A percentile compares a stretch with the other conserved stretches of the same genome.
These are phyloP conservation scores for Phymorhynchus buccinoides DNA, from an alignment of 1,140 invertebrate species.

Conservation along the genomic window DNA sequence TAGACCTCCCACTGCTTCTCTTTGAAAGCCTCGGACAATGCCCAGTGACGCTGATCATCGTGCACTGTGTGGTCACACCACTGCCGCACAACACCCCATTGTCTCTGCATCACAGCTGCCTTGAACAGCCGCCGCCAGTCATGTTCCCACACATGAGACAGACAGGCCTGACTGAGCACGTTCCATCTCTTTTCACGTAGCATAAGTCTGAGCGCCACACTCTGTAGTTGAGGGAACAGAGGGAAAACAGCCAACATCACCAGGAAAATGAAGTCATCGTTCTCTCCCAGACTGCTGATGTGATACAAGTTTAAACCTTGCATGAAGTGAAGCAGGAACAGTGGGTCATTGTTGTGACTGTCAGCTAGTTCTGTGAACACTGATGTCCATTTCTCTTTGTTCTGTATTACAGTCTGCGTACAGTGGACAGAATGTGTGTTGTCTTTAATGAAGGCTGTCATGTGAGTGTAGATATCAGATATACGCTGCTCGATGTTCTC, in stretches of 20 bases:
- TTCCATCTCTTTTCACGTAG: slow-evolving; percentile 16
- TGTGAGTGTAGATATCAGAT: too few relatives aligned
- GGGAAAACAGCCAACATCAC: not conserved
- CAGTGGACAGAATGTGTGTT: not conserved
- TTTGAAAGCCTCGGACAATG: not conserved
- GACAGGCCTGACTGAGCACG: not conserved
- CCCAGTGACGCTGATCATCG: slow-evolving; percentile 8
- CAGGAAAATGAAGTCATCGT: not conserved
- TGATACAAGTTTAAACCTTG: not conserved
- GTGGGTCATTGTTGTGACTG: not conserved
- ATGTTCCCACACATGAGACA: slow-evolving; percentile 14
- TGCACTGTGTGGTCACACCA: not conserved
- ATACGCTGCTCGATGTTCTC: too few relatives aligned
- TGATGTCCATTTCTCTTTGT: not conserved
- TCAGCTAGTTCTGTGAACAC: not conserved
- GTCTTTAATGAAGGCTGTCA: too few relatives aligned
- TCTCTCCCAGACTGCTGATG: not conserved
- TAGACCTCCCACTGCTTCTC: not conserved
- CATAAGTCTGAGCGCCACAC: slow-evolving; percentile 1
- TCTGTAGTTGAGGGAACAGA: not conserved
- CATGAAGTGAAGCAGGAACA: not conserved
- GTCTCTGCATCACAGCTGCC: slow-evolving; percentile 22
- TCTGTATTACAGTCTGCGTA: not conserved
- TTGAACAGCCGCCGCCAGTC: not conserved
- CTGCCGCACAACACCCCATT: not conserved